Conservation (phyloP, 2,888 invertebrate species). For the Ferrisia virgata region DNA sequence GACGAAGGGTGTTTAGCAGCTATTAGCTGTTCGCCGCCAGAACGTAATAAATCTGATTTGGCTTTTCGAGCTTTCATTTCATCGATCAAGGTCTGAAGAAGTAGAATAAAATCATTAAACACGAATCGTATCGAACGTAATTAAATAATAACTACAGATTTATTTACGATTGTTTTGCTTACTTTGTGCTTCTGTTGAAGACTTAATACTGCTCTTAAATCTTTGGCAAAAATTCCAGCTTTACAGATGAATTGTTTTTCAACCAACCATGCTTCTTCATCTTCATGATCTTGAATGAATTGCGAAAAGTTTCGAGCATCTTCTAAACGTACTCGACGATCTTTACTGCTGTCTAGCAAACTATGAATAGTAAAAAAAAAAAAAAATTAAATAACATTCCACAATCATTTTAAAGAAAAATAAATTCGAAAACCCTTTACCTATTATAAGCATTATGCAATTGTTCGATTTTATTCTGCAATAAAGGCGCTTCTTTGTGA, state of each 20-base stretch:
- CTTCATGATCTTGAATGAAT: constrained; percentile 94
- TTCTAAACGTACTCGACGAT: constrained; percentile 78
- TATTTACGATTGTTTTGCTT: not conserved
- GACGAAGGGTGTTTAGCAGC: constrained; percentile 78
- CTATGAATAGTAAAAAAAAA: constrained; percentile 52
- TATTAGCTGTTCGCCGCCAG: constrained; percentile 69
- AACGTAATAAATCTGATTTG: constrained; percentile 68
- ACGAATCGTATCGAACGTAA: not conserved
- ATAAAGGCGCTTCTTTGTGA: constrained; percentile 60
- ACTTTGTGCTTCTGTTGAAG: constrained; percentile 91
- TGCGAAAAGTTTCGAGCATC: constrained; percentile 92
- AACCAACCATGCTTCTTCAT: constrained; percentile 94
- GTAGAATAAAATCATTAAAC: not conserved
- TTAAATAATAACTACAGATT: too few relatives aligned
- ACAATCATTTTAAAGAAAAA: constrained; percentile 11
- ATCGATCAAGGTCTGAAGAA: constrained; percentile 61
- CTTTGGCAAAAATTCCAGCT: constrained; percentile 89
- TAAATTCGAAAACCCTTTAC: constrained; percentile 53
- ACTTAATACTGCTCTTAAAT: constrained; percentile 83
- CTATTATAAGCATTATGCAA: constrained; percentile 75
- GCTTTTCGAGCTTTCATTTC: constrained; percentile 79
- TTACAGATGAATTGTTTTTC: constrained; percentile 92
- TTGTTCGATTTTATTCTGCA: constrained; percentile 70
- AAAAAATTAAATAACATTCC: not conserved
- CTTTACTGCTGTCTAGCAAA: constrained; percentile 67